phyloP scores from a whole-genome alignment of 2,113 vertebrate species.

The Mixornis gularis region DNA sequence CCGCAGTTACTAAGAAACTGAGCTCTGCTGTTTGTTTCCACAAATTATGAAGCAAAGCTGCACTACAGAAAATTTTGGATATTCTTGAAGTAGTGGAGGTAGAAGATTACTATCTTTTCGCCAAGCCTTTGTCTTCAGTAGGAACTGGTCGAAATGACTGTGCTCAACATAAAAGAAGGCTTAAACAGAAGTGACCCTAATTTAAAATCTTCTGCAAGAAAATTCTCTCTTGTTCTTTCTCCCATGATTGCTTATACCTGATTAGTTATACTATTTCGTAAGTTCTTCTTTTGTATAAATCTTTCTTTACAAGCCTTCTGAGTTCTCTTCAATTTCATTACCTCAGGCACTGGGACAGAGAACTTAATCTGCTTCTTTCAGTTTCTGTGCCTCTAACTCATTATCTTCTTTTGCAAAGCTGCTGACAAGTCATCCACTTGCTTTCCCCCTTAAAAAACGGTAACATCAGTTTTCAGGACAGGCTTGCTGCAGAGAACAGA shows the following conservation, averaged over 20 bases:
- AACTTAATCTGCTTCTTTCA: not conserved
- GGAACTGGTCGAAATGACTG: not conserved
- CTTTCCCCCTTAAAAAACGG: not conserved
- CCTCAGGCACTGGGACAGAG: not conserved
- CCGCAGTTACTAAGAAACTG: not conserved
- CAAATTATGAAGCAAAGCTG: not conserved
- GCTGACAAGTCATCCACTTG: not conserved
- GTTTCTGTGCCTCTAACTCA: constrained; percentile 1
- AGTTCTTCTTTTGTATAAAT: not conserved
- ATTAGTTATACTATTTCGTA: not conserved
- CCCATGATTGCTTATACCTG: not conserved
- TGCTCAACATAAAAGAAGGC: not conserved
- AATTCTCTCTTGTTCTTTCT: not conserved
- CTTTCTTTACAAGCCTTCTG: not conserved
- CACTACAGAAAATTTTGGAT: not conserved
- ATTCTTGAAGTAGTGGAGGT: not conserved
- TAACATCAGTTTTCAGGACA: not conserved
- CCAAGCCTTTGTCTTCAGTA: not conserved
- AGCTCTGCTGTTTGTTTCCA: not conserved
- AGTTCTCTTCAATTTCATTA: not conserved
- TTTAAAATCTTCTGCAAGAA: not conserved
- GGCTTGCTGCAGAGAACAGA: not conserved
- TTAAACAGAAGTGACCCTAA: not conserved
- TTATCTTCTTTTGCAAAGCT: not conserved
- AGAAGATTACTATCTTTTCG: not conserved